These are phyloP conservation scores for Hemicentrotus pulcherrimus DNA, from an alignment of 35 echinoderm and acorn worm species.

Conservation along the genomic window DNA sequence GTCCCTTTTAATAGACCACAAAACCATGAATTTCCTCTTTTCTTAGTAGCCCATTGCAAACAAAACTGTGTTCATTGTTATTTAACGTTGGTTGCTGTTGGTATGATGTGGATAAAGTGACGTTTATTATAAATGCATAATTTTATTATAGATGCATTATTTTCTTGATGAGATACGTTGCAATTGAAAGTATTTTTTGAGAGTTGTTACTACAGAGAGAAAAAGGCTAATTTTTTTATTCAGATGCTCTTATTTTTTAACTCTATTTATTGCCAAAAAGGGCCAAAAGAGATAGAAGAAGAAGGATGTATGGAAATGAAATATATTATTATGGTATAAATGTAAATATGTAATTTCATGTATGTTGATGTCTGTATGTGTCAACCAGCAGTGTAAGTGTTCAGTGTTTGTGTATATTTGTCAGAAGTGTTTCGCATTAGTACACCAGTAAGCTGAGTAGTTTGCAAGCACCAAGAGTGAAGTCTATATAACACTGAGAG, in stretches of 20 bases:
- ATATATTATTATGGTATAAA: not conserved
- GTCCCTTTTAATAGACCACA: not conserved
- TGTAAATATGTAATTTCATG: conserved; percentile 16
- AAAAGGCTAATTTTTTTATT: conserved; percentile 37
- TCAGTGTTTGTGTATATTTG: not conserved
- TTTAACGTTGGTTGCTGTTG: not conserved
- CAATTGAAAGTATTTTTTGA: conserved; percentile 15
- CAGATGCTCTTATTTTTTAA: conserved; percentile 1
- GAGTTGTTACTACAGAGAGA: conserved; percentile 5
- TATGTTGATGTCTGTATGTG: not conserved
- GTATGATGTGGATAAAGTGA: not conserved
- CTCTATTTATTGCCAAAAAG: conserved; percentile 34
- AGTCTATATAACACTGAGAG: no score
- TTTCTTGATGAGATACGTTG: not conserved
- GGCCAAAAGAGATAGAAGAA: not conserved
- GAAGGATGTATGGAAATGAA: not conserved
- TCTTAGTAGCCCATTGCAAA: not conserved
- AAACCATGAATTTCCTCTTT: not conserved
- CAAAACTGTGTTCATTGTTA: not conserved
- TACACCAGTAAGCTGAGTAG: not conserved
- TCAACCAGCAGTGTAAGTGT: not conserved
- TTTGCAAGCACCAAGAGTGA: no score
- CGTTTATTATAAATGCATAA: not conserved
- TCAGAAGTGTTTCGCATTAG: not conserved
- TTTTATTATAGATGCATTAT: conserved; percentile 20